Percentiles rank a stretch among this genome's conserved stretches.
Evolutionary conservation across 2,113 vertebrate genomes (phyloP).

Genomic region (Xiphias gladius): DNA sequence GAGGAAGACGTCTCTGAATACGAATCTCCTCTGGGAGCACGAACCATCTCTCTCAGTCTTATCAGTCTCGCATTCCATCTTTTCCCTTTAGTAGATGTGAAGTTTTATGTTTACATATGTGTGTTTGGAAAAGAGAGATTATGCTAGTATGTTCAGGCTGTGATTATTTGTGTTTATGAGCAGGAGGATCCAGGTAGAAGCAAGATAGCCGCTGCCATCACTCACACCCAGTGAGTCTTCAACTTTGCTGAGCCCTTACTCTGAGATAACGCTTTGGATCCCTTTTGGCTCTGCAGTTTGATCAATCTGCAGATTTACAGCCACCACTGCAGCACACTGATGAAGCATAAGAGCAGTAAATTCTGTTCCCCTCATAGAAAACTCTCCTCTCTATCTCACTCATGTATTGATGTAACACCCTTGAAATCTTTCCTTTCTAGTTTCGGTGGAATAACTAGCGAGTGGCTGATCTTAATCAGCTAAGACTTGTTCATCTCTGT

Average conservation of each 20-base stretch:
- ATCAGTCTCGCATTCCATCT: conserved; percentile 28
- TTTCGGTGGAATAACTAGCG: conserved; percentile 61
- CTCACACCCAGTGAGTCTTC: conserved; percentile 69
- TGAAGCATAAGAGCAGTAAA: conserved; percentile 79
- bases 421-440: conserved; percentile 73
- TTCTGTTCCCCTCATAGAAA: conserved; percentile 72
- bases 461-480: conserved; percentile 68
- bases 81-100: conserved; percentile 6
- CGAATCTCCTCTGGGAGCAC: conserved; percentile 17
- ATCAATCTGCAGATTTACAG: conserved; percentile 82
- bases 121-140: conserved; percentile 18
- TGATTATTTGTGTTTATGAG: conserved; percentile 51
- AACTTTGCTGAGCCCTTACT: conserved; percentile 75
- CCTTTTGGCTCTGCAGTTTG: conserved; percentile 73
- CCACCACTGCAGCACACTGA: conserved; percentile 73
- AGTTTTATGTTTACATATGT: conserved; percentile 1
- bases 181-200: conserved; percentile 44
- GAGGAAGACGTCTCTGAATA: conserved; percentile 10
- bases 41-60: conserved; percentile 23
- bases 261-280: conserved; percentile 78
- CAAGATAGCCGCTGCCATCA: conserved; percentile 67
- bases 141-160: background rate
- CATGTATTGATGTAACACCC: conserved; percentile 75
- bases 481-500: conserved; percentile 41
- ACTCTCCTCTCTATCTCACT: conserved; percentile 53